phyloP scores from a whole-genome alignment of 2,113 vertebrate species.

The Passer montanus region DNA sequence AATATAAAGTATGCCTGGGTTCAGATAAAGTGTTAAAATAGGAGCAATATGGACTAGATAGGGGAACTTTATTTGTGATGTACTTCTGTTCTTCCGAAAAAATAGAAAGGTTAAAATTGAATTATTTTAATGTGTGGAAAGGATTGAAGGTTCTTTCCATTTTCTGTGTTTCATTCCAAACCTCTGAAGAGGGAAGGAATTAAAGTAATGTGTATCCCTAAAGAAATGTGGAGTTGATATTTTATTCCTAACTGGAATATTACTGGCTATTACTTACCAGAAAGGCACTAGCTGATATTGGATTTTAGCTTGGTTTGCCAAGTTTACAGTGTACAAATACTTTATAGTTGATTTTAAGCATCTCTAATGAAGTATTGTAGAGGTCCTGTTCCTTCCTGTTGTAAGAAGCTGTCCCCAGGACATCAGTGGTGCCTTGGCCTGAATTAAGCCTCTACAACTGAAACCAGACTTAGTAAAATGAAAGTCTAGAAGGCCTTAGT shows the following conservation, averaged over 20 bases:
- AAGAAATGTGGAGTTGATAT: background rate
- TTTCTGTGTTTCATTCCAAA: background rate
- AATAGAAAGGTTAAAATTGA: background rate
- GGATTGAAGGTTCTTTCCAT: background rate
- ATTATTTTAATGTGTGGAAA: background rate
- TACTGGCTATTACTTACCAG: background rate
- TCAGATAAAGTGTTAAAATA: background rate
- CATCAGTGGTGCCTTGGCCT: background rate
- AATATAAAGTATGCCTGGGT: background rate
- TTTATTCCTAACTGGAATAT: background rate
- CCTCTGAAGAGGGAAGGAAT: background rate
- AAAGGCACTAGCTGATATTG: background rate
- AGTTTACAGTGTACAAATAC: slow-evolving; percentile 1
- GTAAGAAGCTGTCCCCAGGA: background rate
- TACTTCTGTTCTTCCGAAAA: background rate
- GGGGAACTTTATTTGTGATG: background rate
- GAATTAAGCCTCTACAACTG: background rate
- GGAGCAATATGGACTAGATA: background rate
- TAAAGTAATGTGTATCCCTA: background rate
- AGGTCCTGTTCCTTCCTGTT: background rate
- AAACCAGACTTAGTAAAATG: background rate
- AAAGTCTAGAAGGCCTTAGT: background rate
- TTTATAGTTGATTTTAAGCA: background rate
- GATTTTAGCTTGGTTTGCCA: background rate
- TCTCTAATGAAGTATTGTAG: background rate